Evolutionary conservation across 2,113 vertebrate species (phyloP).

Genomic region (Salvator merianae): DNA sequence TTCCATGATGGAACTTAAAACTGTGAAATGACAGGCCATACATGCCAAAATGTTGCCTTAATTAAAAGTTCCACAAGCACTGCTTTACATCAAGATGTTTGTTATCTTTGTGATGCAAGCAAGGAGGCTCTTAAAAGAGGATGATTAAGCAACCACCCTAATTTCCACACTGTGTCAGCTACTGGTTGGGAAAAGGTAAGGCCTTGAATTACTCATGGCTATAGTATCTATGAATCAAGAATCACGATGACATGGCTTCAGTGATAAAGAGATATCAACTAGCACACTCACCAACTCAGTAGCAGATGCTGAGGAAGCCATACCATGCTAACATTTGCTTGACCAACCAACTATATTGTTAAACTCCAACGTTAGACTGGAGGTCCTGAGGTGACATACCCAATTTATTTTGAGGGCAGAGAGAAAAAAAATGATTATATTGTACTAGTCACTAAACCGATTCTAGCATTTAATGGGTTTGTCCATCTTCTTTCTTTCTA

Average conservation of each 20-base stretch:
- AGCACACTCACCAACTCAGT: not conserved
- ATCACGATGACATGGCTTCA: not conserved
- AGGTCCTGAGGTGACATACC: not conserved
- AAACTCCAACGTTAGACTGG: not conserved
- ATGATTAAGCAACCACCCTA: not conserved
- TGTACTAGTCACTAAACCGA: not conserved
- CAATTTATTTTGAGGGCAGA: not conserved
- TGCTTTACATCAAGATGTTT: not conserved
- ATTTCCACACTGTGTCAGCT: not conserved
- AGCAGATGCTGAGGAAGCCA: not conserved
- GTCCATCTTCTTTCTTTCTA: too few species aligned
- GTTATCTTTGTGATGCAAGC: not conserved
- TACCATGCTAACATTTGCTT: not conserved
- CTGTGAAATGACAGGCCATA: not conserved
- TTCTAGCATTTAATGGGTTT: not conserved
- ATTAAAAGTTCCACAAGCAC: fast-evolving
- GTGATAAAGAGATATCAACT: not conserved
- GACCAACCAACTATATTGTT: not conserved
- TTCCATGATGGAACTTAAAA: not conserved
- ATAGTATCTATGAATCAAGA: not conserved
- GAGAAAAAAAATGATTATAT: not conserved
- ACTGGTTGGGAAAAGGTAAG: not conserved
- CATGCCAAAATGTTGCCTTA: conserved; percentile 1
- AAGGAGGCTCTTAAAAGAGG: not conserved
- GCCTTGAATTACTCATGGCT: not conserved